Base-by-base conservation (phyloP, 53 echinoderm and acorn worm genomes). In the Henricia sp. region DNA sequence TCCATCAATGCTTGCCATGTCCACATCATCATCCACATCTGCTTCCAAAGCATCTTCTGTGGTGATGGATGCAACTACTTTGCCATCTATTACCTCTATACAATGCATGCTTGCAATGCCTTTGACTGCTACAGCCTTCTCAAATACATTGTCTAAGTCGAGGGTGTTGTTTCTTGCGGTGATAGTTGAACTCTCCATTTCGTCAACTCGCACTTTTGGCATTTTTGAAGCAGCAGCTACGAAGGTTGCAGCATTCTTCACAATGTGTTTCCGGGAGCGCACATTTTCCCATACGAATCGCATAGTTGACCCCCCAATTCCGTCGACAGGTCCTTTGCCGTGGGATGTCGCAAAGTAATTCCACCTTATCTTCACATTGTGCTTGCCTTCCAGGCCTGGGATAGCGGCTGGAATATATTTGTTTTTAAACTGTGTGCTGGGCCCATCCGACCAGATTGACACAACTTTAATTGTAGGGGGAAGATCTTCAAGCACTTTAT, bases 291-390 rank as follows among this genome's bases (percentile, higher is more conserved):
- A 91, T 27, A 87, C 83, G 65, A 65, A 73, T n/a, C 83, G 50
- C 71, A 82, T 87, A 4, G 83, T 54, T 65, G 83, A 6, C 16
- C 87, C 83, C 1, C 74, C 77, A 50, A 71, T 85, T 11, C 84
- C 75, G 35, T 88, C 91, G 26, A 88, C 84, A 37, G 77, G 87
- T 41, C 91, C 91, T 62, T 88, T 90, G 4, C 87, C 91, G 37
- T 90, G 91, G 11, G 82, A 87, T 12, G 91, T 91, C 0, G 73
- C 83, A 33, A 82, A 88, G 59, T 57, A 87, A 28, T 74, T 67
- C 87, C 91, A 87, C 50, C 50, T 68, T 32, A 76, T 67, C 36
- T 41, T 28, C 6, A 88, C 9, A 20, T 28, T 55, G 60, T 91
- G 87, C 53, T 82, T 82, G 3, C 52, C 29, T 51, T 91, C 70